Conservation (phyloP, 2,888 invertebrate genomes). For the Ligdia adustata region DNA sequence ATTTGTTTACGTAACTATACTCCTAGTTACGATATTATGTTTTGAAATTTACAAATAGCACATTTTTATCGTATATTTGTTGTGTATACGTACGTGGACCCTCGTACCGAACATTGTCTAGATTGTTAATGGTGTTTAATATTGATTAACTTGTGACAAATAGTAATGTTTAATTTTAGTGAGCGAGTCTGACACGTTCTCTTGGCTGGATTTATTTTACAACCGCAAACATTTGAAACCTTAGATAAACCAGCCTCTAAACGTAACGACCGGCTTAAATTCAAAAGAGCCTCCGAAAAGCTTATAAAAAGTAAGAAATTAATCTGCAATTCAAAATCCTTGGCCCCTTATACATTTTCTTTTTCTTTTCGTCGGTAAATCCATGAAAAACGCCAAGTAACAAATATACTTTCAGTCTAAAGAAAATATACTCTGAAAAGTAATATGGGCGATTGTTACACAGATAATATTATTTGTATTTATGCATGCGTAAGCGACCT, state of each 20-base stretch:
- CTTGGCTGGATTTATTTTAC: too few relatives aligned
- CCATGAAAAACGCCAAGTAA: conserved; percentile 48
- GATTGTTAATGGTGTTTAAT: too few relatives aligned
- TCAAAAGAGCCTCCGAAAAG: conserved; percentile 61
- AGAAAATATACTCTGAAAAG: conserved; percentile 30
- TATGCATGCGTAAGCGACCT: conserved; percentile 1
- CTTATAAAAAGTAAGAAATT: conserved; percentile 72
- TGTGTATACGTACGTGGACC: too few relatives aligned
- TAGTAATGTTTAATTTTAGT: too few relatives aligned
- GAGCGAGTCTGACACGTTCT: too few relatives aligned
- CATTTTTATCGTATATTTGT: too few relatives aligned
- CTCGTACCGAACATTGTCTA: too few relatives aligned
- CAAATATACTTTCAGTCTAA: conserved; percentile 32
- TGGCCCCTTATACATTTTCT: conserved; percentile 56
- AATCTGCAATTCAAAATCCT: conserved; percentile 73
- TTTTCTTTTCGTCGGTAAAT: conserved; percentile 51
- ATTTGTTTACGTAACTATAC: too few relatives aligned
- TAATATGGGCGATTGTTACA: conserved; percentile 19
- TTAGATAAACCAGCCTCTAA: conserved; percentile 49
- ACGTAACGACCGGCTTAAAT: conserved; percentile 60
- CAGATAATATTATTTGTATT: not conserved
- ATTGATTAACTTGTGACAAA: too few relatives aligned
- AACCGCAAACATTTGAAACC: conserved; percentile 44
- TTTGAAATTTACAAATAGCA: too few relatives aligned
- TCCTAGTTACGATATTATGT: too few relatives aligned